phyloP scores from a whole-genome alignment of 2,113 vertebrate genomes.

The Aleadryas rufinucha region DNA sequence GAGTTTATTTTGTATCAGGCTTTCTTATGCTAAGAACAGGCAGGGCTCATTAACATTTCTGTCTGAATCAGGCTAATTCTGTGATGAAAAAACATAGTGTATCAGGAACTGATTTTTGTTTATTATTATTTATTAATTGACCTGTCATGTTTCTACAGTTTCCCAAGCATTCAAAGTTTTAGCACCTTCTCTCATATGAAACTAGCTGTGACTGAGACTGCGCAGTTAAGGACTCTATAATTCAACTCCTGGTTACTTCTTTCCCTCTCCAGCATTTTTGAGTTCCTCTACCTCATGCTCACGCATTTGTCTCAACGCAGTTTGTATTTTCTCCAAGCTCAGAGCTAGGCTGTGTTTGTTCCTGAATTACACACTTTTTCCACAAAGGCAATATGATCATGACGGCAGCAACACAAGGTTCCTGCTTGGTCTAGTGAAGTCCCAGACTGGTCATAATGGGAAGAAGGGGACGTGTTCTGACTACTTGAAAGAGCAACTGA shows the following conservation, averaged over 20 bases:
- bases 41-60: not conserved
- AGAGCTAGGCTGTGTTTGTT: not conserved
- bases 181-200: not conserved
- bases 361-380: not conserved
- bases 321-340: not conserved
- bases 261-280: not conserved
- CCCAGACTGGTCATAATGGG: not conserved
- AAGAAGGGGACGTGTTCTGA: not conserved
- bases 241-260: not conserved
- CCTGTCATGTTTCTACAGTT: not conserved
- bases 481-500: not conserved
- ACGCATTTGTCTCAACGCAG: not conserved
- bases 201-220: not conserved
- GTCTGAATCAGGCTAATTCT: not conserved
- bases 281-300: not conserved
- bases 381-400: not conserved
- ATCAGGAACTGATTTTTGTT: not conserved
- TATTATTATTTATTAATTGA: not conserved
- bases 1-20: not conserved
- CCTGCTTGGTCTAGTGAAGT: not conserved
- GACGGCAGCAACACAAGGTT: not conserved
- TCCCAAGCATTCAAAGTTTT: not conserved
- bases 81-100: not conserved
- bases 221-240: not conserved
- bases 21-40: not conserved